A percentile compares a stretch with the other conserved stretches of the same genome.
phyloP scores from a whole-genome alignment of 2,797 vertebrate species.

The Euphonia xanthogaster region DNA sequence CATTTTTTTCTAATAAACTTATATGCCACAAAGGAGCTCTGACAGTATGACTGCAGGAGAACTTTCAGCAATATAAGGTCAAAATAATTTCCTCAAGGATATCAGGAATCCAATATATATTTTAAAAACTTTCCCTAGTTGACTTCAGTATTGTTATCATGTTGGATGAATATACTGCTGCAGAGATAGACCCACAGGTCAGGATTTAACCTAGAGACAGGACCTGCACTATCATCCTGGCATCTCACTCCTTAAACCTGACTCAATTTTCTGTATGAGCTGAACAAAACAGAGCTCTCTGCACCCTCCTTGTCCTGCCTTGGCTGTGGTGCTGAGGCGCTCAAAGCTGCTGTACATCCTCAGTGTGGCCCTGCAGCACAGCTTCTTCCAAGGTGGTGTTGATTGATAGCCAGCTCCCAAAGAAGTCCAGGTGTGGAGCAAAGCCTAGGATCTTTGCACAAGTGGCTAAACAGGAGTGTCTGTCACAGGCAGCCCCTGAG shows the following conservation, averaged over 20 bases:
- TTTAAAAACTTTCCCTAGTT: constrained; percentile 40
- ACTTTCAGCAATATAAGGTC: constrained; percentile 59
- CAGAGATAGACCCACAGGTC: constrained; percentile 14
- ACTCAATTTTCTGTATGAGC: constrained; percentile 19
- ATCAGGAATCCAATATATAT: constrained; percentile 48
- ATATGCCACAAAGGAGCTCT: constrained; percentile 40
- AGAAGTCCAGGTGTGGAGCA: not conserved
- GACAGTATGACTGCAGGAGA: constrained; percentile 41
- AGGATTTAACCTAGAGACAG: not conserved
- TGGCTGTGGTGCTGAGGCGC: not conserved
- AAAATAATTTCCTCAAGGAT: constrained; percentile 67
- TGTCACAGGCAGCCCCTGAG: not conserved
- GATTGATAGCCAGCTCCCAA: not conserved
- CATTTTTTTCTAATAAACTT: constrained; percentile 66
- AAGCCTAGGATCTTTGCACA: not conserved
- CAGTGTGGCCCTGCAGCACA: not conserved
- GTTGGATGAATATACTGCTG: not conserved
- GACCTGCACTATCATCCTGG: not conserved
- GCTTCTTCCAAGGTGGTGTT: not conserved
- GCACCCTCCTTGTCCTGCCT: not conserved
- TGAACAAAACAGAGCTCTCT: not conserved
- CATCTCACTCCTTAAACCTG: not conserved
- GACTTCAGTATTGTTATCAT: constrained; percentile 32
- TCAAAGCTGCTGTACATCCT: not conserved
- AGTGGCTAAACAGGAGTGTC: not conserved